A percentile compares a stretch with the other conserved stretches of the same genome.
phyloP scores from a whole-genome alignment of 2,113 vertebrate genomes.

The Lophura nycthemera region DNA sequence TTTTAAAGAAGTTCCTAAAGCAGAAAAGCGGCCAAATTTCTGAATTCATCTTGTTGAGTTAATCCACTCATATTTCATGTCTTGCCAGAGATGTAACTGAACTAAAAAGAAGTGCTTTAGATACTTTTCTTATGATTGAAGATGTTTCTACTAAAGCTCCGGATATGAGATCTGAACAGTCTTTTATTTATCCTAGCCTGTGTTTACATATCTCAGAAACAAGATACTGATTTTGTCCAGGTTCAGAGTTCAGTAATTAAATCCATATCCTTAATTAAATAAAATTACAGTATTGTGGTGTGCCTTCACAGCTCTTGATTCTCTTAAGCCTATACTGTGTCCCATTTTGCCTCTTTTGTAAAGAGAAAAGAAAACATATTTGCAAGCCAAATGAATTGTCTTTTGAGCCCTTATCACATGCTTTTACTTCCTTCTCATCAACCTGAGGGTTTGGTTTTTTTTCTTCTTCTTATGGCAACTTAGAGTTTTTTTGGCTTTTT shows the following conservation, averaged over 20 bases:
- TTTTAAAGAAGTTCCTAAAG: conserved; percentile 25
- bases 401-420: not conserved
- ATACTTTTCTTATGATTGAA: not conserved
- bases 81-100: not conserved
- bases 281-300: not conserved
- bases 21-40: conserved; percentile 2
- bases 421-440: not conserved
- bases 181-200: not conserved
- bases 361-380: not conserved
- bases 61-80: not conserved
- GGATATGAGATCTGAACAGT: not conserved
- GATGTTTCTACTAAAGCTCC: not conserved
- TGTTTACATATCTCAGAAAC: not conserved
- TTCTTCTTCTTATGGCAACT: not conserved
- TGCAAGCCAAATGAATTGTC: not conserved
- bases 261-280: not conserved
- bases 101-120: not conserved
- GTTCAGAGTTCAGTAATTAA: not conserved
- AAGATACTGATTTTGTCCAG: not conserved
- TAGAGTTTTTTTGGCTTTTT: not conserved
- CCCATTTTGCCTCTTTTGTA: not conserved
- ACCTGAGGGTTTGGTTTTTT: not conserved
- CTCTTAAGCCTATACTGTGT: not conserved
- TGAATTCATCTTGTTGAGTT: not conserved
- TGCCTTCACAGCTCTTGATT: not conserved